phyloP scores from a whole-genome alignment of 1,140 invertebrate species.

The Planococcus citri region DNA sequence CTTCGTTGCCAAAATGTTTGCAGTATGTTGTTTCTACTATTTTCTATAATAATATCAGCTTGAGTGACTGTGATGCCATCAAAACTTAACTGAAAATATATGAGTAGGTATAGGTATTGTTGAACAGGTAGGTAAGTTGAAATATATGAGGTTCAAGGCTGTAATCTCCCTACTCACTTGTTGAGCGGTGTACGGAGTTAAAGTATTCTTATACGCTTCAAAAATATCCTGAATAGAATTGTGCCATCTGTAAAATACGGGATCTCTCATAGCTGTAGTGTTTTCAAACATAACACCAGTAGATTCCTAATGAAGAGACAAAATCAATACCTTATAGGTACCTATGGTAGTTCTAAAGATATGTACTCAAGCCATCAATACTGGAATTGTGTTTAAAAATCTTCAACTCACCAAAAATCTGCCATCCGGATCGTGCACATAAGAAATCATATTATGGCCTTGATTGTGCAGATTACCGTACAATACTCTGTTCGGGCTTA shows the following conservation, averaged over 20 bases:
- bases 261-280: constrained; percentile 65
- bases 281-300: constrained; percentile 54
- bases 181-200: constrained; percentile 45
- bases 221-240: constrained; percentile 66
- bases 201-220: constrained; percentile 54
- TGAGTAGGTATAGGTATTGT: not conserved
- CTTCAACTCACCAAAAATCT: constrained; percentile 43
- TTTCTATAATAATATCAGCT: constrained; percentile 30
- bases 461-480: constrained; percentile 67
- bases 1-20: constrained; percentile 40
- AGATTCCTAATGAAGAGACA: constrained; percentile 37
- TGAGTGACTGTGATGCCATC: constrained; percentile 40
- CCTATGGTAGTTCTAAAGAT: constrained; percentile 13
- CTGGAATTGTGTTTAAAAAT: not conserved
- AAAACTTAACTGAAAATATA: constrained; percentile 43
- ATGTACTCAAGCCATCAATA: not conserved
- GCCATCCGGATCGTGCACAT: constrained; percentile 57
- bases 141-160: not conserved
- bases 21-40: constrained; percentile 35
- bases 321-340: too few species aligned
- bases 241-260: constrained; percentile 74
- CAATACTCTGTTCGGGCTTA: constrained; percentile 50
- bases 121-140: not conserved
- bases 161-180: constrained; percentile 34
- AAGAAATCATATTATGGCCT: constrained; percentile 51